These are phyloP conservation scores for Megamerina dolium DNA, from an alignment of 2,888 invertebrate genomes.

Conservation along the genomic window DNA sequence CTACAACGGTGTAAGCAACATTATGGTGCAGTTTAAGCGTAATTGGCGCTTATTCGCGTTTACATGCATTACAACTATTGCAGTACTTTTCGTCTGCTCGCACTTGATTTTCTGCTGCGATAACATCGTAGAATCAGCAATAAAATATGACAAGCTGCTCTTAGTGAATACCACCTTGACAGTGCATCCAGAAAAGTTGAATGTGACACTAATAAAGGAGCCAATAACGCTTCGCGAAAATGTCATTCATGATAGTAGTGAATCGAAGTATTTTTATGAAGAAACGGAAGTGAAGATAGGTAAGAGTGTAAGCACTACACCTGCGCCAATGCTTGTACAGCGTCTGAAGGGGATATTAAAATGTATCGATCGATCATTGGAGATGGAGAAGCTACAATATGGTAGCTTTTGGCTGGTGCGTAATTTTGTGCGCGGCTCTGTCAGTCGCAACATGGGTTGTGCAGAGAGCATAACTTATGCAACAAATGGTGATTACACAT, in stretches of 20 bases:
- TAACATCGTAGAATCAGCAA: too few relatives aligned
- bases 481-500: conserved; percentile 63
- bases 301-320: neutral
- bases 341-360: conserved; percentile 28
- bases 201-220: too few relatives aligned
- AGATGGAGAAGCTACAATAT: conserved; percentile 30
- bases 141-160: too few relatives aligned
- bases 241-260: conserved; percentile 5
- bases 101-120: too few relatives aligned
- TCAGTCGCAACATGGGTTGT: conserved; percentile 50
- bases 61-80: too few relatives aligned
- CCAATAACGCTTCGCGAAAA: too few relatives aligned
- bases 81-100: too few relatives aligned
- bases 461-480: conserved; percentile 62
- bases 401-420: conserved; percentile 54
- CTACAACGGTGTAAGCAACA: too few relatives aligned
- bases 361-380: conserved; percentile 29
- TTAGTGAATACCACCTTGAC: too few relatives aligned
- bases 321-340: conserved; percentile 3
- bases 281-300: neutral
- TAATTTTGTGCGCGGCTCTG: conserved; percentile 54
- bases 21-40: too few relatives aligned
- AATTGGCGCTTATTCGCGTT: too few relatives aligned
- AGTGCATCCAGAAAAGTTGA: too few relatives aligned
- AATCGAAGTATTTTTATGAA: neutral